Conservation (phyloP, 2,113 vertebrate species). For the Aleadryas rufinucha region DNA sequence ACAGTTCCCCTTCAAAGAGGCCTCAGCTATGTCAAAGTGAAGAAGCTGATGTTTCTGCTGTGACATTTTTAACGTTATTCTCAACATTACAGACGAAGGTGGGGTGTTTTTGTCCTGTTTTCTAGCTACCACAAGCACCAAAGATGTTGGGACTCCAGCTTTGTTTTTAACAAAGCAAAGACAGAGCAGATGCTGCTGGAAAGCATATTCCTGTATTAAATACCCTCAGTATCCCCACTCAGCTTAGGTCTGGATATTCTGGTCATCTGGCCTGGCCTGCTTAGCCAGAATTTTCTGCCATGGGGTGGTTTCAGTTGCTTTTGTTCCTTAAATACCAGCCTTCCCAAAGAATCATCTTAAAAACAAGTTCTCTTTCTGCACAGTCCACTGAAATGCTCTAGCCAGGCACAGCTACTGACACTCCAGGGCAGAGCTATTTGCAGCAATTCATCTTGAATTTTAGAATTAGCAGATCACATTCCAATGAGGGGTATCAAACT, state of each 20-base stretch:
- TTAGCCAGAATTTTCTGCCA: neutral
- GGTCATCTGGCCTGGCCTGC: neutral
- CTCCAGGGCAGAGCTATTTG: neutral
- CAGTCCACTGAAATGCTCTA: neutral
- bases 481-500: neutral
- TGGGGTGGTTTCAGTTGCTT: neutral
- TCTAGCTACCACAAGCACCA: neutral
- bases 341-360: neutral
- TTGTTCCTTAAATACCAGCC: neutral
- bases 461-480: neutral
- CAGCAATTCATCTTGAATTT: neutral
- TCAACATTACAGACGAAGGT: neutral
- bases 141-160: neutral
- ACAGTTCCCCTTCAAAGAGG: constrained; percentile 17
- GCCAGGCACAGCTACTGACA: neutral
- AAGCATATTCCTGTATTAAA: neutral
- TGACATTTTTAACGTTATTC: neutral
- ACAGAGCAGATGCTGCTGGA: neutral
- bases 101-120: neutral
- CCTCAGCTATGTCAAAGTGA: neutral
- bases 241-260: neutral
- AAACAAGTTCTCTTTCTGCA: neutral
- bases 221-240: neutral
- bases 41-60: neutral
- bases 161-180: neutral